Base-by-base conservation (phyloP, 2,113 vertebrate genomes). In the Lycaon pictus region DNA sequence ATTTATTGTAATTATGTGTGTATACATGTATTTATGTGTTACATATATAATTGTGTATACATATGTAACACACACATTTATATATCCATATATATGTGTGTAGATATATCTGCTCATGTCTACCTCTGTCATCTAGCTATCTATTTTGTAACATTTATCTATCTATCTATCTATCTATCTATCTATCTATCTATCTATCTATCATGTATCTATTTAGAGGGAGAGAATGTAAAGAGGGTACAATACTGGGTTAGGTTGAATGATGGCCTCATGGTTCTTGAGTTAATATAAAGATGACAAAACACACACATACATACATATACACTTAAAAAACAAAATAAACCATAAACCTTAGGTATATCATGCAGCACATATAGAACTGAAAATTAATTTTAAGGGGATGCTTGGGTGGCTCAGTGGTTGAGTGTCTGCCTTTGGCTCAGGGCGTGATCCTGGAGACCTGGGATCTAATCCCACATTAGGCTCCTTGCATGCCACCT, bases 181-280 rank as follows among this genome's bases (percentile, higher is more conserved):
- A 51, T 25, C 51, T 37, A 27, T 17, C 23, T 71, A 25, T 72
- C 67, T 77, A 63, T 55, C 13, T 53, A 35, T 69, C 20, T 69
- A 53, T 25, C 17, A 37, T 37, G 37, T 43, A 43, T 43, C 43
- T 43, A 43, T 7, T 5, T 27, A 35, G 20, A 10, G 67, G 84
- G 65, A 86, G 74, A 90, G 12, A 90, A 84, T 95, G 98, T 80
- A 81, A 69, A 97, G 95, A 95, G 97, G n/a, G 7, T n/a, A 51
- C 1, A n/a, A 55, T 12, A 25, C 0, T 32, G 25, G 8, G 6
- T 62, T 43, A 56, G 4, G 11, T 27, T 63, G 76, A 43, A 32
- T 89, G 32, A n/a, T 82, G 20, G 53, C 6, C 10, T 88, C 43
- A 48, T 63, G 2, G 1, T n/a, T 90, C 22, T 60, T 48, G 23